A percentile compares a stretch with the other conserved stretches of the same genome.
phyloP scores from a whole-genome alignment of 2,888 invertebrate species.

The Anaspis maculata region DNA sequence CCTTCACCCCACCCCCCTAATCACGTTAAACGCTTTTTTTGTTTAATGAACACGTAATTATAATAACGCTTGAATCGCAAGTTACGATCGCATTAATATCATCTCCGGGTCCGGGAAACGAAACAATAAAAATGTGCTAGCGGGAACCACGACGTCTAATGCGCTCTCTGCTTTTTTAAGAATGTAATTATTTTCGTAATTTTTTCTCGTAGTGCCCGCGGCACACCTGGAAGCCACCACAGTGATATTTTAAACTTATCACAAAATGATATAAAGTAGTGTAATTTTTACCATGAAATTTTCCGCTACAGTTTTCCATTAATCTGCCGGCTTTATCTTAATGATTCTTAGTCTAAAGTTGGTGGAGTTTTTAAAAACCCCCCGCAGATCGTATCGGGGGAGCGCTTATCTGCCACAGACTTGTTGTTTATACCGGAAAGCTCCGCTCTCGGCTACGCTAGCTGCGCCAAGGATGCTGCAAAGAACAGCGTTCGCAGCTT shows the following conservation, averaged over 20 bases:
- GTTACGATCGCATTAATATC: constrained; percentile 15
- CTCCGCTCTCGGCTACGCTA: constrained; percentile 5
- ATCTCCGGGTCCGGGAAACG: constrained; percentile 12
- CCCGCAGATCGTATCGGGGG: constrained; percentile 27
- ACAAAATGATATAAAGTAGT: constrained; percentile 41
- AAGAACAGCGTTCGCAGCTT: too few relatives aligned
- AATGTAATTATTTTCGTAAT: constrained; percentile 38
- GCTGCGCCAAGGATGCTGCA: too few relatives aligned
- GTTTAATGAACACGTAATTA: constrained; percentile 12
- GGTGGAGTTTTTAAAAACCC: constrained; percentile 37
- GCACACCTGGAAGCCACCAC: constrained; percentile 39
- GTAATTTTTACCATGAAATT: constrained; percentile 45
- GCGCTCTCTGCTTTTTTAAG: constrained; percentile 27
- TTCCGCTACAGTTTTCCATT: constrained; percentile 44
- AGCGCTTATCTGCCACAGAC: constrained; percentile 29
- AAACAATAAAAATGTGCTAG: constrained; percentile 21
- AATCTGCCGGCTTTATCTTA: constrained; percentile 44
- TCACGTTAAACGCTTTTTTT: constrained; percentile 6
- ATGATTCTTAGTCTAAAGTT: constrained; percentile 43
- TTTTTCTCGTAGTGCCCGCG: constrained; percentile 27
- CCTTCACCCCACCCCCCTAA: constrained; percentile 6
- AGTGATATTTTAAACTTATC: constrained; percentile 43
- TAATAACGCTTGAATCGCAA: constrained; percentile 11
- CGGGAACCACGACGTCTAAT: constrained; percentile 13
- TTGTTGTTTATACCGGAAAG: constrained; percentile 28